These are phyloP conservation scores for Agrypnia vestita DNA, from an alignment of 1,140 invertebrate species.

Conservation along the genomic window DNA sequence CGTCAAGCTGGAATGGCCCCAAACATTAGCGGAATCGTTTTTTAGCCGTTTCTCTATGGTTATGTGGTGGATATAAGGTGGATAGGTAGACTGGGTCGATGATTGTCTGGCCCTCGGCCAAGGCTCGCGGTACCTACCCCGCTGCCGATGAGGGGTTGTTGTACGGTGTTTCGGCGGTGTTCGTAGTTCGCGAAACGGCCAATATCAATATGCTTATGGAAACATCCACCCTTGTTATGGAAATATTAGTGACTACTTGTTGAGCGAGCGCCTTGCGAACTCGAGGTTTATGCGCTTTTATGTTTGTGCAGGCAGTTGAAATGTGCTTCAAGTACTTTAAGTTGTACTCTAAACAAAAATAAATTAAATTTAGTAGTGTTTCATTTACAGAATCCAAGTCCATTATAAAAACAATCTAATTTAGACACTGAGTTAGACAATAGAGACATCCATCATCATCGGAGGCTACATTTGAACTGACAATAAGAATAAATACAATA, in stretches of 20 bases:
- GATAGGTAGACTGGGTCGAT: slow-evolving; percentile 44
- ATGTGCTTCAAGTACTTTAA: too few relatives aligned
- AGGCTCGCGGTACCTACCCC: background rate
- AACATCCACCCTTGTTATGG: slow-evolving; percentile 42
- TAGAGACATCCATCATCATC: too few relatives aligned
- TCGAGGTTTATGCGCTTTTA: slow-evolving; percentile 3
- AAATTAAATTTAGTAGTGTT: too few relatives aligned
- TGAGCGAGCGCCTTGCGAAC: slow-evolving; percentile 28
- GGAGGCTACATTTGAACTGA: too few relatives aligned
- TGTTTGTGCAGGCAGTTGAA: background rate
- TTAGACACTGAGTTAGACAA: too few relatives aligned
- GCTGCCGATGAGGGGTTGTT: slow-evolving; percentile 9
- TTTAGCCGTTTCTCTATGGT: background rate
- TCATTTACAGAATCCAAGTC: too few relatives aligned
- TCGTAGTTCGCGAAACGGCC: slow-evolving; percentile 33
- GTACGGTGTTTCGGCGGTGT: background rate
- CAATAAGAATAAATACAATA: too few relatives aligned
- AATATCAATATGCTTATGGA: slow-evolving; percentile 54
- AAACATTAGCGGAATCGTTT: slow-evolving; percentile 39
- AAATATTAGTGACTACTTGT: slow-evolving; percentile 53
- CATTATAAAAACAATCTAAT: too few relatives aligned
- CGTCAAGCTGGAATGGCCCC: slow-evolving; percentile 3
- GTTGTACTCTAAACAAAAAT: too few relatives aligned
- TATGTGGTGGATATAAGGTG: slow-evolving; percentile 6
- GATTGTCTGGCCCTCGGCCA: slow-evolving; percentile 41